Conservation (phyloP, 2,113 vertebrate species). For the Cebus imitator region DNA sequence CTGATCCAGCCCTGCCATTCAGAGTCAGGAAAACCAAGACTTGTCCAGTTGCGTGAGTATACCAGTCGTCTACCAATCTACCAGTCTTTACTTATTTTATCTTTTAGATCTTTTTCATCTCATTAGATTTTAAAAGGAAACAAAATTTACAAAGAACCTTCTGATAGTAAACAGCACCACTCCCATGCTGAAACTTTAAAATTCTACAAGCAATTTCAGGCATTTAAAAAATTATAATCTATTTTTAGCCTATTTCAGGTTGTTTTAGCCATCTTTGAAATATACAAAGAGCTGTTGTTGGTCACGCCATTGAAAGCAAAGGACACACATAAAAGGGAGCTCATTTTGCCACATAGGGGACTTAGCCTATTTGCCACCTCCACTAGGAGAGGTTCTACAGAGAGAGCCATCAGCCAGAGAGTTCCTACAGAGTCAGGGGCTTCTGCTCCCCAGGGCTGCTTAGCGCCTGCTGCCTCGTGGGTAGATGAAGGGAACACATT, state of each 20-base stretch:
- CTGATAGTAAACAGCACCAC: not conserved
- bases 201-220: not conserved
- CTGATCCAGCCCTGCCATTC: slow-evolving; percentile 92
- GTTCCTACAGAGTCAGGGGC: not conserved
- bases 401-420: not conserved
- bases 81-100: not conserved
- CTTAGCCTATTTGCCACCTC: not conserved
- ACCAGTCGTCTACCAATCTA: slow-evolving; percentile 80
- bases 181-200: not conserved
- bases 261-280: slow-evolving; percentile 19
- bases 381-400: not conserved
- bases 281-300: not conserved
- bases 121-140: not conserved
- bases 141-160: not conserved
- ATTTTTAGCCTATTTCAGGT: not conserved
- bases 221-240: not conserved
- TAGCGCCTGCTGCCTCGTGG: not conserved
- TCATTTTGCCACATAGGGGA: not conserved
- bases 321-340: not conserved
- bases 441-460: not conserved
- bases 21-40: slow-evolving; percentile 87
- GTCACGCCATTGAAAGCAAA: not conserved
- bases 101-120: not conserved
- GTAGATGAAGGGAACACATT: not conserved
- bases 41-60: slow-evolving; percentile 93